Conservation (phyloP, 2,888 invertebrate species). For the Crocallis elinguaria region DNA sequence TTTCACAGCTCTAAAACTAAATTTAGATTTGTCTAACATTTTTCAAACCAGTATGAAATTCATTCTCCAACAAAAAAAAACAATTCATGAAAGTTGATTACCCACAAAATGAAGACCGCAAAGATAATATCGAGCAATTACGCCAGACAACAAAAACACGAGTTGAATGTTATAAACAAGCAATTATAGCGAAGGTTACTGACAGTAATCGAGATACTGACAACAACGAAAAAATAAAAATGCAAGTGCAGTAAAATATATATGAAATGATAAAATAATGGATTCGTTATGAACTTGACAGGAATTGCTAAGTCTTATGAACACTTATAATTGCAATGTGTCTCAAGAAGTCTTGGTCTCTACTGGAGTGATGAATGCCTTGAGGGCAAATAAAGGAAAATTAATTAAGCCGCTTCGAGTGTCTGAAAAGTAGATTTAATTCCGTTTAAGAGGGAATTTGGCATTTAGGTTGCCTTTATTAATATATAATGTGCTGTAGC, state of each 20-base stretch:
- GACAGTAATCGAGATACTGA: conserved; percentile 21
- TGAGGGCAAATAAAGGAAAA: conserved; percentile 1
- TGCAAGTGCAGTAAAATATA: conserved; percentile 8
- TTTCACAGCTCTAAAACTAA: no score
- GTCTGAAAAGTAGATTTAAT: conserved; percentile 6
- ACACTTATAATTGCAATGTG: conserved; percentile 20
- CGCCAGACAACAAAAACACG: not conserved
- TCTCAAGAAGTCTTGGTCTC: conserved; percentile 5
- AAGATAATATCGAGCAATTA: not conserved
- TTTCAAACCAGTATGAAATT: not conserved
- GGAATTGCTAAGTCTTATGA: conserved; percentile 18
- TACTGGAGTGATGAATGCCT: conserved; percentile 9
- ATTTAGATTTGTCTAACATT: no score
- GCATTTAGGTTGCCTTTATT: not conserved
- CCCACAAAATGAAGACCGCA: not conserved
- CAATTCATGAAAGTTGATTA: not conserved
- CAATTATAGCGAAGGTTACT: conserved; percentile 17
- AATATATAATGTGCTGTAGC: not conserved
- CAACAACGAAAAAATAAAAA: conserved; percentile 8
- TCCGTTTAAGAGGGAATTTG: not conserved
- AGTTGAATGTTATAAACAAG: conserved; percentile 19
- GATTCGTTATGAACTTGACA: conserved; percentile 16
- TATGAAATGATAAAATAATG: conserved; percentile 18
- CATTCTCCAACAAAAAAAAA: not conserved
- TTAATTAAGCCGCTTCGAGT: not conserved